Evolutionary conservation across 2,888 invertebrate genomes (phyloP).

Genomic region (Drosophila maculinotata): DNA sequence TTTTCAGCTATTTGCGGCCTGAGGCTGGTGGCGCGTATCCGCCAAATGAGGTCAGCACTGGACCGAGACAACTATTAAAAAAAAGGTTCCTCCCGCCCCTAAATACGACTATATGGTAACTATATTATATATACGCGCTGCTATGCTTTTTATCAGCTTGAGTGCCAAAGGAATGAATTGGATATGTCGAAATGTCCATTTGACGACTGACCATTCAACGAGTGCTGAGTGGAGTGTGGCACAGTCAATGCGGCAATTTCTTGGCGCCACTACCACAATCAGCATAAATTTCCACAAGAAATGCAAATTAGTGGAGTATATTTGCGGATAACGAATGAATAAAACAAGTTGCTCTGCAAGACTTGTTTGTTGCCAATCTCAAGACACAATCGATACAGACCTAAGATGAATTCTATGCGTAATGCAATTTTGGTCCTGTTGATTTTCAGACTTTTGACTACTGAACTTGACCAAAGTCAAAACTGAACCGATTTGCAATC

Average conservation of each 20-base stretch:
- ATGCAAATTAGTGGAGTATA: slow-evolving; percentile 46
- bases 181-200: slow-evolving; percentile 28
- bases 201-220: slow-evolving; percentile 12
- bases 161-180: slow-evolving; percentile 38
- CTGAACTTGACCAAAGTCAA: no score
- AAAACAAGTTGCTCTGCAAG: slow-evolving; percentile 19
- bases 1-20: slow-evolving; percentile 50
- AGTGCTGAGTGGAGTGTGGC: slow-evolving; percentile 4
- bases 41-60: slow-evolving; percentile 66
- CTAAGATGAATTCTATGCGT: no score
- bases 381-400: no score
- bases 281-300: slow-evolving; percentile 49
- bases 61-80: slow-evolving; percentile 28
- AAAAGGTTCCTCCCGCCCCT: slow-evolving; percentile 29
- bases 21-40: slow-evolving; percentile 50
- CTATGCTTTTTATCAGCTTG: slow-evolving; percentile 28
- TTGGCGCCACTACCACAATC: slow-evolving; percentile 55
- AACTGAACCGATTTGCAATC: no score
- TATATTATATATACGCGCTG: slow-evolving; percentile 7
- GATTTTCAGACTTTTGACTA: no score
- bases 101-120: slow-evolving; percentile 1
- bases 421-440: no score
- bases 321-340: slow-evolving; percentile 28
- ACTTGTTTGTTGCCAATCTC: neutral
- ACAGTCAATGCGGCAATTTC: slow-evolving; percentile 19